phyloP scores from a whole-genome alignment of 2,113 vertebrate genomes.

The Nibea albiflora region DNA sequence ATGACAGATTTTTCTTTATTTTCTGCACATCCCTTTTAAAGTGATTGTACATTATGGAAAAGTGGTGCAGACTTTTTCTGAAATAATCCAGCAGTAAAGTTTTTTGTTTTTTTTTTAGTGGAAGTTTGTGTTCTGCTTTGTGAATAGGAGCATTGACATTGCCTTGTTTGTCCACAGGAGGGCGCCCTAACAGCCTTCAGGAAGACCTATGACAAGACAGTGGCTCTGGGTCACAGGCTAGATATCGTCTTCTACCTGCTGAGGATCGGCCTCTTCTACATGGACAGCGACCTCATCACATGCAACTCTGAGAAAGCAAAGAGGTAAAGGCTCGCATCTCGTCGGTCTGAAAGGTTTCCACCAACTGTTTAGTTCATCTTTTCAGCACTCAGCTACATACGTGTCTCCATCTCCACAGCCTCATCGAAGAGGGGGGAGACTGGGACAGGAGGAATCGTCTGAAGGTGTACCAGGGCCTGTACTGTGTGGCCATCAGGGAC shows the following conservation, averaged over 20 bases:
- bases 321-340: constrained; percentile 82
- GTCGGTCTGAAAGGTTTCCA: not conserved
- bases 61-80: not conserved
- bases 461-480: constrained; percentile 98
- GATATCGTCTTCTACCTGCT: constrained; percentile 98
- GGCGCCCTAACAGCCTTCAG: constrained; percentile 94
- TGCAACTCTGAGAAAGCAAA: constrained; percentile 98
- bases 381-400: not conserved
- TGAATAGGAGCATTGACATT: not conserved
- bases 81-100: not conserved
- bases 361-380: not conserved
- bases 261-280: constrained; percentile 97
- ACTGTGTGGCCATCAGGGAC: constrained; percentile 96
- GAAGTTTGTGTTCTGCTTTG: not conserved
- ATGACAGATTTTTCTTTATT: not conserved
- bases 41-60: not conserved
- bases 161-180: constrained; percentile 85
- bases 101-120: not conserved
- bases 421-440: constrained; percentile 98
- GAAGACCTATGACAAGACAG: constrained; percentile 98
- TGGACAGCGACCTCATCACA: constrained; percentile 99
- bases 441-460: constrained; percentile 98
- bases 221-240: constrained; percentile 94
- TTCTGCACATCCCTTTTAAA: not conserved
- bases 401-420: constrained; percentile 76